Evolutionary conservation across 1,140 invertebrate genomes (phyloP), one percentile per base, ranked within the genome.

Genomic region (Philopotamus ludificatus): DNA sequence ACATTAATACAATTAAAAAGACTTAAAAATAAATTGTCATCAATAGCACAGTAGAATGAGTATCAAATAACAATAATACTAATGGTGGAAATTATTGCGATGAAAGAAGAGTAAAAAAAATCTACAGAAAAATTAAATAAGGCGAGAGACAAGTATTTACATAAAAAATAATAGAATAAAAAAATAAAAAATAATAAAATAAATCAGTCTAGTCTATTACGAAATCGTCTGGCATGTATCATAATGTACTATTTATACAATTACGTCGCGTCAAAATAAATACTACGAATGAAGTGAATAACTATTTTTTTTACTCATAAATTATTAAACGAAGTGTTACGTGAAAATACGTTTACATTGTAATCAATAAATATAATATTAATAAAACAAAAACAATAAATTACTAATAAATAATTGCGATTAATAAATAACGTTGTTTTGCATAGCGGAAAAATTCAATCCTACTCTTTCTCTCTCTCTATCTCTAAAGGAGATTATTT

Each of bases 201-300:
- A 54, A 57, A 59, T 60, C 50, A 68, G 67, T 68, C 58, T 34
- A 68, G 67, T 65, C 67, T 53, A 55, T 65, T 50, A 68, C 60
- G 28, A 47, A 25, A 44, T 9, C 28, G 44, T 22, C 34, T 39
- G 64, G 45, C n/a, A 59, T 41, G 65, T 66, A 42, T 16, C 47
- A 18, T 60, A 45, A 49, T 47, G 66, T 64, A 61, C 21, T 50
- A 28, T 67, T 63, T 44, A 60, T 68, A 44, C 49, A 63, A 28
- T 21, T 23, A 61, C 42, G 63, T 69, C 59, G 39, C n/a, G 57
- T 57, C 16, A 10, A n/a, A n/a, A n/a, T n/a, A n/a, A 66, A 66
- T 66, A 69, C 63, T 66, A 63, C 63, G 67, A 69, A 69, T 66
- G 67, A 69, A 65, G 34, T 44, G 63, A 69, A 69, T 69, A 66